Evolutionary conservation across 1,140 invertebrate genomes (phyloP), one percentile per base, ranked within the genome.

Genomic region (Drosophila mayri): DNA sequence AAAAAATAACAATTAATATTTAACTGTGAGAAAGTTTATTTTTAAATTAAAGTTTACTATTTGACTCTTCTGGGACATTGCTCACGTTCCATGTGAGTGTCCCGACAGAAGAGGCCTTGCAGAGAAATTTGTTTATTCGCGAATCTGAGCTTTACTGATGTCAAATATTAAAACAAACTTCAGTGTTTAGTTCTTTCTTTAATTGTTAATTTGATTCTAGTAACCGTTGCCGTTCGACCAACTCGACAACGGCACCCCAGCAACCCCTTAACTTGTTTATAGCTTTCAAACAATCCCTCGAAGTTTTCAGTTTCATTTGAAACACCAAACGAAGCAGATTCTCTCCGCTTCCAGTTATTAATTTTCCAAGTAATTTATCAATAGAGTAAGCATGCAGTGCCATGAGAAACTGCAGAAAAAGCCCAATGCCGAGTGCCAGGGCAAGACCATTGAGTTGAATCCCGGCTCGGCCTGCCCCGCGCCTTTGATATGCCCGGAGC

Each of bases 401-500:
- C 35, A 62, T 49, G 79, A 88, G 22, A 79, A 84, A 32, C 75
- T 59, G 16, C 20, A 59, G 20, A 64, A 58, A 11, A 49, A 40
- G 28, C 41, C 28, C 9, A 49, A 22, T 6, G 63, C 59, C 1
- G 74, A 78, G 12, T 90, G 81, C 30, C 37, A 11, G 20, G 22
- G 32, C n/a, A 46, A 16, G 28, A 25, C 47, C 10, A 90, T 85
- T 0, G 75, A 88, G 14, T 30, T 88, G 4, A 76, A 81, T 35
- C 68, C 85, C 1, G 68, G 62, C 0, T 58, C 77, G 0, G 66
- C 58, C 7, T 90, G 85, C 38, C 85, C 85, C 9, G 86, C 81
- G 7, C 85, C 86, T 3, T 10, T 84, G 16, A 62, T 90, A 1
- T 90, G 85, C 44, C 66, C 84, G 0, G 59, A 76, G 12, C 66